Evolutionary conservation across 2,797 vertebrate genomes (phyloP).

Genomic region (Esox lucius): DNA sequence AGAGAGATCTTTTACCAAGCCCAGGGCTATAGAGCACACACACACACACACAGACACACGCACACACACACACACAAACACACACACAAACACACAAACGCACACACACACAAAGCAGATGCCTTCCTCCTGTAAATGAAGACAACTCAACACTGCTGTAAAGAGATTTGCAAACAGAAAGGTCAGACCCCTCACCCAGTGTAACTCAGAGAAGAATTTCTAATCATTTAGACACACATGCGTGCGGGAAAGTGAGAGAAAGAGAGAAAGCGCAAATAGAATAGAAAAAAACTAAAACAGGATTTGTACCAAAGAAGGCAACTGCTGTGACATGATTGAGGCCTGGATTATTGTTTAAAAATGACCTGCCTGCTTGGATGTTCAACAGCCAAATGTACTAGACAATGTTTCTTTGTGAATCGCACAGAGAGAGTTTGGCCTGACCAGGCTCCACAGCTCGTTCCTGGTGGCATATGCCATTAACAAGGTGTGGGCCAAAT

Average conservation of each 20-base stretch:
- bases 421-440: neutral
- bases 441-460: neutral
- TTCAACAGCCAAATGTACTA: slow-evolving; percentile 15
- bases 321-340: slow-evolving; percentile 33
- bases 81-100: neutral
- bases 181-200: neutral
- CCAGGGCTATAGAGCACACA: neutral
- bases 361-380: slow-evolving; percentile 31
- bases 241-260: neutral
- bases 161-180: slow-evolving; percentile 15
- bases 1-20: neutral
- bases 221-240: neutral
- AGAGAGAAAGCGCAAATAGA: neutral
- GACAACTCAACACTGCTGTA: neutral
- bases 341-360: slow-evolving; percentile 46
- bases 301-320: slow-evolving; percentile 43
- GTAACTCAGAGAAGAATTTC: neutral
- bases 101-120: neutral
- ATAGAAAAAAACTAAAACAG: neutral
- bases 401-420: slow-evolving; percentile 2
- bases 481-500: too few relatives aligned
- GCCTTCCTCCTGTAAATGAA: neutral
- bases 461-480: too few relatives aligned
- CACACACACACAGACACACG: neutral
- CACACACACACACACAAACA: slow-evolving; percentile 1